Base-by-base conservation (phyloP, 2,113 vertebrate genomes). In the Potamarius usumacintae region DNA sequence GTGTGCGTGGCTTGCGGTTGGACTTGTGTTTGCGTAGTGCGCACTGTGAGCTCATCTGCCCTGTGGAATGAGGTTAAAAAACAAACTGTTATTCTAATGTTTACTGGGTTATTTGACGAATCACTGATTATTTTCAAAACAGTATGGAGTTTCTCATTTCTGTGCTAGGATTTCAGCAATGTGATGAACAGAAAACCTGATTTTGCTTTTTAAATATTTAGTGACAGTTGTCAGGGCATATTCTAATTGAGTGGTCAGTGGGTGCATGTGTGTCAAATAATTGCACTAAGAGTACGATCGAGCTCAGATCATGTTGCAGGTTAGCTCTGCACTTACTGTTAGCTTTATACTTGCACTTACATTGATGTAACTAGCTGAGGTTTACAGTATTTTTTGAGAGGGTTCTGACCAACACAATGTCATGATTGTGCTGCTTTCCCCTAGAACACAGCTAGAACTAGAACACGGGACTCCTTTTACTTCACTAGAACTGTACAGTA, bases 1-100 rank as follows among this genome's bases (percentile, higher is more conserved):
- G 95, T 0, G 95, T 96, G 89, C 95, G 95, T n/a, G 95, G 95
- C 88, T 96, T 96, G 22, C 95, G 91, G 92, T 96, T 96, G 67
- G 93, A 94, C 91, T 95, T 96, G 93, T 96, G 95, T 82, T 96
- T 96, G 76, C 95, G 93, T 87, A 96, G 83, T 12, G 93, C 92
- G 48, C 94, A 95, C 85, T 71, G 58, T 0, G 95, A 60, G 74
- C 74, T 92, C 78, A 88, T 27, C 2, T 92, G 94, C 55, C 88
- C 95, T 96, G 89, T 25, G 42, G 17, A 58, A 25, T 1, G 27
- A 20, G 34, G 12, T 53, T 17, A 63, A 52, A 67, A 58, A 27
- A 55, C 14, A 55, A 1, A 77, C 17, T 42, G 69, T 76, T 77
- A 77, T n/a, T 77, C 20, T 76, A 52, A 6, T 42, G 42, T 48